These are phyloP conservation scores for Strigamia transsilvanica DNA, from an alignment of 2,888 invertebrate species.

Conservation along the genomic window DNA sequence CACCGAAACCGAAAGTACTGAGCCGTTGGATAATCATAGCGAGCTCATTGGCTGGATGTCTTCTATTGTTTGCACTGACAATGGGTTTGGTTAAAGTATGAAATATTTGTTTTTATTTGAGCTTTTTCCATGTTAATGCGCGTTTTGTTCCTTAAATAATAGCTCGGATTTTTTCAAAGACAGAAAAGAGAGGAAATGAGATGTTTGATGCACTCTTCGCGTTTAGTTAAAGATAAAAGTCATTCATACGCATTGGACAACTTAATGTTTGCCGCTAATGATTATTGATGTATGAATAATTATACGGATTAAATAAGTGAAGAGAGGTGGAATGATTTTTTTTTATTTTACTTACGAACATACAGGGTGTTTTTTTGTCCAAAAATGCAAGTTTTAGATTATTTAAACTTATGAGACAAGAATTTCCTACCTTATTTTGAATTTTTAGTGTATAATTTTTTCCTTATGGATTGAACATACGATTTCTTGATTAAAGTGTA, in stretches of 20 bases:
- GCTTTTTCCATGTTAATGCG: neutral
- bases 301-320: neutral
- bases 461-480: too few relatives aligned
- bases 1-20: neutral
- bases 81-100: constrained; percentile 16
- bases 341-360: too few relatives aligned
- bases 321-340: neutral
- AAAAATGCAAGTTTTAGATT: too few relatives aligned
- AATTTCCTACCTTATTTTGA: too few relatives aligned
- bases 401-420: too few relatives aligned
- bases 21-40: neutral
- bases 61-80: neutral
- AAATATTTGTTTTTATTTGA: neutral
- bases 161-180: neutral
- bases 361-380: too few relatives aligned
- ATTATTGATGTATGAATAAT: neutral
- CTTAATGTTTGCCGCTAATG: neutral
- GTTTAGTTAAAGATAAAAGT: neutral
- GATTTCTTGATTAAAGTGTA: too few relatives aligned
- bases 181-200: constrained; percentile 1
- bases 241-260: neutral
- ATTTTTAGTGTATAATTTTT: too few relatives aligned
- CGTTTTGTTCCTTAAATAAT: neutral
- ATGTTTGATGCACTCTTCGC: constrained; percentile 1
- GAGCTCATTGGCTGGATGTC: neutral